A percentile compares a stretch with the other conserved stretches of the same genome.
These are phyloP conservation scores for Bruchidius siliquastri DNA, from an alignment of 2,888 invertebrate genomes.

Conservation along the genomic window DNA sequence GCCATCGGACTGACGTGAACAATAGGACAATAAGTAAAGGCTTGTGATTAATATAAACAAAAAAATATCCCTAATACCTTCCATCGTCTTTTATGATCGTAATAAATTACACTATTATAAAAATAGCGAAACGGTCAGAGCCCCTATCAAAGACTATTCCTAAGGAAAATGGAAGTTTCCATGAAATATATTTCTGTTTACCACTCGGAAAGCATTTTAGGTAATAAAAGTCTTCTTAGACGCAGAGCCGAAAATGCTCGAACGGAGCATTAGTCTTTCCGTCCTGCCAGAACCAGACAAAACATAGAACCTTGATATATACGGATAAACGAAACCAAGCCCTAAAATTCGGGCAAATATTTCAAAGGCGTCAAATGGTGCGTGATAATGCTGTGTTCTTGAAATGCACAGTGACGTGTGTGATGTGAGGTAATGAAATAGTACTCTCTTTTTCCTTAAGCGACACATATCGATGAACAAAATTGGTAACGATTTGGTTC, in stretches of 20 bases:
- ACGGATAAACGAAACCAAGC: neutral
- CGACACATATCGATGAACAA: no score
- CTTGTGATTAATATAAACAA: neutral
- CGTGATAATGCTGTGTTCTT: neutral
- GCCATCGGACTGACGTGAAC: neutral
- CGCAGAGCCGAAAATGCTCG: neutral
- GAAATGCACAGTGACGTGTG: neutral
- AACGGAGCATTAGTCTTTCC: neutral
- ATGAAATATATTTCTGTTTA: neutral
- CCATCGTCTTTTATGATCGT: neutral
- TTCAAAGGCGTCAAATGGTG: neutral
- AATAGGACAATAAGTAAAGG: neutral
- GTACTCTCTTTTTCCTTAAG: no score
- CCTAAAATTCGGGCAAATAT: neutral
- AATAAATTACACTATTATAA: neutral
- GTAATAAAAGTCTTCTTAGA: neutral
- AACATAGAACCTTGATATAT: neutral
- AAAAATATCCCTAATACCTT: neutral
- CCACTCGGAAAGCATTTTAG: neutral
- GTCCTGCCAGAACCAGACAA: neutral
- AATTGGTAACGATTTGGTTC: no score
- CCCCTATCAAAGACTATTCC: neutral
- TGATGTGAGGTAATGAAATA: neutral
- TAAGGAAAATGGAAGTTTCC: neutral
- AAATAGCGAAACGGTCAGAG: neutral